Base-by-base conservation (phyloP, 2,888 invertebrate genomes). In the Dascillus cervinus region DNA sequence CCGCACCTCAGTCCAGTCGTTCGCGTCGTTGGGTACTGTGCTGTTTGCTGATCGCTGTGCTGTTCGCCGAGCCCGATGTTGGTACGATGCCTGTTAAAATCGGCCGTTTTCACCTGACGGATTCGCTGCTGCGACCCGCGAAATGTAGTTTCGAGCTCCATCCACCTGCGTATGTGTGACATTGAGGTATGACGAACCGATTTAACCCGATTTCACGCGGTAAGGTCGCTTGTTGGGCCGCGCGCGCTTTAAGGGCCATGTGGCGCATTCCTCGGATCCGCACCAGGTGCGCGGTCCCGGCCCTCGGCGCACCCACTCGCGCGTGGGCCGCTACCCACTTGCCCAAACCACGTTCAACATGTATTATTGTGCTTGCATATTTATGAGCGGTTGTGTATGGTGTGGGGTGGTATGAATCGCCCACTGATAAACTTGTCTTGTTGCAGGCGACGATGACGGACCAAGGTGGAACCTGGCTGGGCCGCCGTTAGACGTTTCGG, bases 361-460 rank as follows among this genome's bases (percentile, higher is more conserved):
- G 50, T 51, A 49, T 48, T 49, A 50, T 50, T 50, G 46, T 41
- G 39, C 43, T 50, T 54, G 56, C 58, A 59, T 61, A 59, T 59
- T 60, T 58, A 60, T 61, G 58, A 58, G 51, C 43, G 44, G 43
- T 48, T 45, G 43, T 30, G 32, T 36, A 38, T 42, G 42, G 47
- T 49, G 51, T 48, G 46, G 50, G 47, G 47, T 49, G 44, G 47
- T 47, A 42, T 45, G 42, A 44, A 47, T 43, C 46, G 46, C 46
- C 43, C 43, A 46, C 45, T 36, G 32, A 37, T 21, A 32, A 34
- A 37, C 26, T 28, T 37, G 32, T 37, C 25, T 40, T 23, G 31
- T 55, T 72, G 71, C 66, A 66, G 77, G 78, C 76, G 73, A 75
- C 71, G 75, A 80, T 79, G 73, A 72, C 66, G 72, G 70, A 69